Conservation (phyloP, 2,113 vertebrate species). For the Haemorhous mexicanus region DNA sequence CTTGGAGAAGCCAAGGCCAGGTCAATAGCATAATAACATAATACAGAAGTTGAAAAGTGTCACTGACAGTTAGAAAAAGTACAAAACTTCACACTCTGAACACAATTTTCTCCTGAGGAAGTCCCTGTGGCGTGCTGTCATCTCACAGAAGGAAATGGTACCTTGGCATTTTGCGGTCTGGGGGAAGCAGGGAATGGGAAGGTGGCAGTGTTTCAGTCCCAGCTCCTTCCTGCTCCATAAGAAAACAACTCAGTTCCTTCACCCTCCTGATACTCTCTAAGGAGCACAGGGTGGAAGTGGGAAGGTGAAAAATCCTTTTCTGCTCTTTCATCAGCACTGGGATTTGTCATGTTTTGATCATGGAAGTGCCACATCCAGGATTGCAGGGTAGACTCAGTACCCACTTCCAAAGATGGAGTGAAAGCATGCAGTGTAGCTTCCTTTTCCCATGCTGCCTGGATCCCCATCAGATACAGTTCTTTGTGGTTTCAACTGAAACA, state of each 20-base stretch:
- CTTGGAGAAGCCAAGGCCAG: not conserved
- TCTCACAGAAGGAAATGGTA: not conserved
- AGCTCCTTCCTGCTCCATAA: not conserved
- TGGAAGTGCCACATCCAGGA: not conserved
- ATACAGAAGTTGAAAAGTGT: not conserved
- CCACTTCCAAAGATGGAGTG: not conserved
- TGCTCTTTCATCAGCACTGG: not conserved
- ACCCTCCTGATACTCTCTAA: not conserved
- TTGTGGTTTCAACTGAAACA: not conserved
- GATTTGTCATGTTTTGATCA: not conserved
- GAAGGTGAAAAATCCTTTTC: not conserved
- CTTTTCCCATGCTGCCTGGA: not conserved
- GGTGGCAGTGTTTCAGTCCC: not conserved
- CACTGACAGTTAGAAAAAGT: not conserved
- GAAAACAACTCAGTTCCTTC: not conserved
- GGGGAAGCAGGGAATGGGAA: not conserved
- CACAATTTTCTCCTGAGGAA: not conserved
- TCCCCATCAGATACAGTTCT: not conserved
- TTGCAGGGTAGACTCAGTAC: not conserved
- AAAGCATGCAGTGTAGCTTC: not conserved
- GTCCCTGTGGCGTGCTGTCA: not conserved
- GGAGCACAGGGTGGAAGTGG: accelerated
- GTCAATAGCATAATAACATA: not conserved
- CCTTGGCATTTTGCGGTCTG: not conserved
- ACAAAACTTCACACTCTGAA: not conserved